A percentile compares a stretch with the other conserved stretches of the same genome.
phyloP scores from a whole-genome alignment of 1,140 invertebrate species.

The Camponotus vicinus region DNA sequence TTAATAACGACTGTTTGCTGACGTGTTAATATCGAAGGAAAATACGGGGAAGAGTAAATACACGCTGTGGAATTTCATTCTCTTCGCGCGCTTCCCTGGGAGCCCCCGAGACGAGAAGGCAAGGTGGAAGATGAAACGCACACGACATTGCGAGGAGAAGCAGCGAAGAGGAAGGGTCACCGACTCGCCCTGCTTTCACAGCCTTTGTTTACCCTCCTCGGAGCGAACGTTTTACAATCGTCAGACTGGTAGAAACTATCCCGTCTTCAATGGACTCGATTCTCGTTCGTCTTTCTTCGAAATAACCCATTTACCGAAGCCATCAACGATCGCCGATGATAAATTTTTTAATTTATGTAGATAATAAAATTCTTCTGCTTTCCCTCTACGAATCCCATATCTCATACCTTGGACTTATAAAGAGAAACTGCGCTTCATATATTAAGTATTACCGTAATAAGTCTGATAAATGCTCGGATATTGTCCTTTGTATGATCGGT shows the following conservation, averaged over 20 bases:
- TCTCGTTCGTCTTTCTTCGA: constrained; percentile 13
- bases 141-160: constrained; percentile 52
- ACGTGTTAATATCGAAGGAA: constrained; percentile 75
- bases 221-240: constrained; percentile 54
- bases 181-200: constrained; percentile 67
- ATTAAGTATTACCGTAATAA: constrained; percentile 29
- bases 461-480: constrained; percentile 40
- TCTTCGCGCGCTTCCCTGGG: constrained; percentile 54
- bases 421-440: background rate
- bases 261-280: constrained; percentile 23
- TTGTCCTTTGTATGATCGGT: background rate
- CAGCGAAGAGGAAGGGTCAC: constrained; percentile 22
- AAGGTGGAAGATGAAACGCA: constrained; percentile 55
- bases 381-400: constrained; percentile 8
- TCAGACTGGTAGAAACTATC: constrained; percentile 12
- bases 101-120: constrained; percentile 55
- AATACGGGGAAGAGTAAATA: constrained; percentile 70
- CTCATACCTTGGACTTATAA: background rate
- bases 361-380: background rate
- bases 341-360: constrained; percentile 43
- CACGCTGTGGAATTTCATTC: constrained; percentile 70
- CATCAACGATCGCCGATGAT: background rate
- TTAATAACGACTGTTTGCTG: constrained; percentile 73
- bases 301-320: background rate
- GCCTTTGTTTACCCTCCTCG: constrained; percentile 67